Conservation (phyloP, 2,888 invertebrate species). For the Diplolepis rosae region DNA sequence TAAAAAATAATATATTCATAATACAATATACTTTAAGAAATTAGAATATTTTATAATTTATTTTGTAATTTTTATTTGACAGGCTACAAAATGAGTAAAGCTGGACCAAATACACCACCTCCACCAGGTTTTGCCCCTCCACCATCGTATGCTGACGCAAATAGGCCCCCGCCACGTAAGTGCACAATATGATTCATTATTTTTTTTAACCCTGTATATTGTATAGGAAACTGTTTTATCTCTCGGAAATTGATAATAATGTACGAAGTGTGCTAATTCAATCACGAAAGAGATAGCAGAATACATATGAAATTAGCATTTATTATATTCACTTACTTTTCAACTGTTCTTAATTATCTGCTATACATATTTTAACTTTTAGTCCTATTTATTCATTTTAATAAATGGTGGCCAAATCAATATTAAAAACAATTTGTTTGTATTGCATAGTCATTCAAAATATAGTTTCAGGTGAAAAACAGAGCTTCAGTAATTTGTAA, state of each 20-base stretch:
- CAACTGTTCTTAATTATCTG: too few relatives aligned
- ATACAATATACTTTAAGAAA: background rate
- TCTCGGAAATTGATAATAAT: background rate
- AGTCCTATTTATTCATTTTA: too few relatives aligned
- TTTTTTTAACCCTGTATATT: too few relatives aligned
- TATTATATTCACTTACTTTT: too few relatives aligned
- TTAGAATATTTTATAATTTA: background rate
- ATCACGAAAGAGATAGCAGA: background rate
- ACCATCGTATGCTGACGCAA: slow-evolving; percentile 19
- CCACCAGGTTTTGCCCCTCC: slow-evolving; percentile 11
- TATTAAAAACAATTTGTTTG: too few relatives aligned
- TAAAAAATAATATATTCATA: background rate
- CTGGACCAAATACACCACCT: slow-evolving; percentile 12
- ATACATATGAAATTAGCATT: too few relatives aligned
- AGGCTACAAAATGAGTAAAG: slow-evolving; percentile 2
- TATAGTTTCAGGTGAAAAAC: too few relatives aligned
- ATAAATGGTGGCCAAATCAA: too few relatives aligned
- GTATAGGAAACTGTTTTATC: background rate
- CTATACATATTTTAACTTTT: too few relatives aligned
- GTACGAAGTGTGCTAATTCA: background rate
- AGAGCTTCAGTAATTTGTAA: too few relatives aligned
- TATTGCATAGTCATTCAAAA: too few relatives aligned
- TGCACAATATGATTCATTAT: background rate
- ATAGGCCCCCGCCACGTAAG: slow-evolving; percentile 11
- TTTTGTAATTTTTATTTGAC: background rate